Evolutionary conservation across 2,113 vertebrate species (phyloP), one percentile per base, ranked within the genome.

Genomic region (Phaethornis superciliosus): DNA sequence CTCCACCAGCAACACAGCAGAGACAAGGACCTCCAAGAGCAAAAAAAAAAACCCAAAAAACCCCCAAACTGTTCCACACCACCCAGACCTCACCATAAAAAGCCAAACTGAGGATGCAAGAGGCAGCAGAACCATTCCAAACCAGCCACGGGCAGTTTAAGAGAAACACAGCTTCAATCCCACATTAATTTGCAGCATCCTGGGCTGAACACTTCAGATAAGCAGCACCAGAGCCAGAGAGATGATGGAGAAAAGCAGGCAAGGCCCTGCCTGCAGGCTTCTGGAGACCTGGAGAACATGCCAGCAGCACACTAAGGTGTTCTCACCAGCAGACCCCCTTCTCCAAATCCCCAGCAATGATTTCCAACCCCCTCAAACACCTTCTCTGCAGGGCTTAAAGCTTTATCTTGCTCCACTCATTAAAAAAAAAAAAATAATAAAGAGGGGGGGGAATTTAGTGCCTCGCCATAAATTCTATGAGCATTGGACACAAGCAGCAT

Each of bases 171-270:
- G 91, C 90, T 74, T 58, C 94, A 70, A 91, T 94, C 90, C 96
- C 94, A 93, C 95, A 78, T 96, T 96, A 94, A 96, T 97, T 97
- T 97, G 96, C 96, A 94, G 96, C 94, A 96, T 97, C 94, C 96
- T 67, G 81, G 81, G 93, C 97, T 97, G 96, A 97, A 80, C 71
- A 21, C 70, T 95, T 95, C 93, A 95, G 95, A 97, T 97, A 97
- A 97, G 96, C 93, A 35, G 85, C 5, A 27, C 21, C 7, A 12
- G 93, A 96, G 95, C 90, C 88, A 81, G 91, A 13, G 85, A 96
- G 90, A 88, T 15, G 60, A 91, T 94, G 90, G 95, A 47, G 94
- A 64, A 92, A 94, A 89, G 88, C 62, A 42, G 68, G 4, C 85
- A 70, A 33, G 85, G 26, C 64, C 71, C 82, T 33, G 82, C 79